Base-by-base conservation (phyloP, 2,113 vertebrate species). In the Bujurquina vittata region DNA sequence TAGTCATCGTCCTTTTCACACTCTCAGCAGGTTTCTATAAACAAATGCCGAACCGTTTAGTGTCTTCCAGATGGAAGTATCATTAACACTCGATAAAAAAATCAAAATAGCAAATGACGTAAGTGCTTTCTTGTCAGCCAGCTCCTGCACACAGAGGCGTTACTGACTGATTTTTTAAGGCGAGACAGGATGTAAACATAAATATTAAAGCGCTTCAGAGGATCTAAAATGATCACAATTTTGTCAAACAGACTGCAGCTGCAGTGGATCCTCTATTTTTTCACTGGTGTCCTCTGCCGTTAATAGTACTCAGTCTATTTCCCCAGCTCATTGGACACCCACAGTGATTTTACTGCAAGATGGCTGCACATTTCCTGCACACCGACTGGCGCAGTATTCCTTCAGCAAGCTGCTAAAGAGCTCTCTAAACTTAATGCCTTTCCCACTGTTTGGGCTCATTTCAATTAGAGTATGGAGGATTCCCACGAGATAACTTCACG, bases 1-100 rank as follows among this genome's bases (percentile, higher is more conserved):
- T 88, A 86, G 49, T 90, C 90, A 83, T 80, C 54, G 14, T 81
- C 73, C 57, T 67, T 78, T 87, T 89, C 86, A 85, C 83, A 31
- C 83, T 65, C 80, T 81, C 83, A 62, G 85, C 76, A 81, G 89
- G 75, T 79, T 77, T 80, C 59, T 35, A 76, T 20, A 75, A 87
- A 91, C 82, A 84, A 58, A 81, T 29, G 84, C 63, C 73, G 55
- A 46, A 75, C 46, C 46, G 57, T 26, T 79, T 62, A 61, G 22
- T 43, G 52, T 81, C 82, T 49, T 65, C 72, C 77, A 79, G 60
- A 82, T 77, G 59, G 78, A 84, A 89, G 81, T 43, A 78, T 79
- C 23, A 22, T 63, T 75, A 20, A 56, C 18, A 18, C 33, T 33
- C 4, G 3, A 75, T 58, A 14, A 20, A n/a, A n/a, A 59, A 63